These are phyloP conservation scores for Nothoprocta perdicaria DNA, from an alignment of 2,113 vertebrate genomes.

Conservation along the genomic window DNA sequence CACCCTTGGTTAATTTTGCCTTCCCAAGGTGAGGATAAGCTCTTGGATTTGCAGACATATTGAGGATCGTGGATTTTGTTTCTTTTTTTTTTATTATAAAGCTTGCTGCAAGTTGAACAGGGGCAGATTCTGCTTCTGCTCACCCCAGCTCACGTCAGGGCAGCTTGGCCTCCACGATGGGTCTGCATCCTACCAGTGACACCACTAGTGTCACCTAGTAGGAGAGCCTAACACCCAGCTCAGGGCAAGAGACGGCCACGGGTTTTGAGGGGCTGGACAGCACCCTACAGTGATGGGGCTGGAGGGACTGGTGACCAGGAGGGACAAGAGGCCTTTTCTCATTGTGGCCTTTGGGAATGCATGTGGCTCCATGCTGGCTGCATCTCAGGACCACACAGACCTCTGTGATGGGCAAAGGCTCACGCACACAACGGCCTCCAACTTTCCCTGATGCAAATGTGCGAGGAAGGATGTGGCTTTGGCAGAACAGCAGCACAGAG, in stretches of 20 bases:
- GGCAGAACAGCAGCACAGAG: neutral
- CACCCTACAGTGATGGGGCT: neutral
- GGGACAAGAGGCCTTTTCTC: neutral
- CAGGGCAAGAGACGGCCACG: neutral
- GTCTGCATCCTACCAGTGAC: neutral
- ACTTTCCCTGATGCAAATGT: neutral
- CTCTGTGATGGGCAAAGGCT: neutral
- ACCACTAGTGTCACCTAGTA: neutral
- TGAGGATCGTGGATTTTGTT: conserved; percentile 11
- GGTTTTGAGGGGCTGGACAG: too few relatives aligned
- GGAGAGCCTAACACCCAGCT: neutral
- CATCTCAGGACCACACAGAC: neutral
- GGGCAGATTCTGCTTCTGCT: neutral
- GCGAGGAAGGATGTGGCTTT: neutral
- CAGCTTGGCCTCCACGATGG: neutral
- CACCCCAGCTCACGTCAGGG: neutral
- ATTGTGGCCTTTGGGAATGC: neutral
- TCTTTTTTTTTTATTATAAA: neutral
- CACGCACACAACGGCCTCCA: neutral
- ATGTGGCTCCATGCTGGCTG: neutral
- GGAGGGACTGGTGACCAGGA: neutral
- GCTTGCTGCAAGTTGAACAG: neutral
- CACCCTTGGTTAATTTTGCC: conserved; percentile 17
- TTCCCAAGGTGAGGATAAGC: conserved; percentile 15
- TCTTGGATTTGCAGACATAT: conserved; percentile 55